Conservation (phyloP, 2,888 invertebrate genomes). For the Nasonovia ribisnigri region DNA sequence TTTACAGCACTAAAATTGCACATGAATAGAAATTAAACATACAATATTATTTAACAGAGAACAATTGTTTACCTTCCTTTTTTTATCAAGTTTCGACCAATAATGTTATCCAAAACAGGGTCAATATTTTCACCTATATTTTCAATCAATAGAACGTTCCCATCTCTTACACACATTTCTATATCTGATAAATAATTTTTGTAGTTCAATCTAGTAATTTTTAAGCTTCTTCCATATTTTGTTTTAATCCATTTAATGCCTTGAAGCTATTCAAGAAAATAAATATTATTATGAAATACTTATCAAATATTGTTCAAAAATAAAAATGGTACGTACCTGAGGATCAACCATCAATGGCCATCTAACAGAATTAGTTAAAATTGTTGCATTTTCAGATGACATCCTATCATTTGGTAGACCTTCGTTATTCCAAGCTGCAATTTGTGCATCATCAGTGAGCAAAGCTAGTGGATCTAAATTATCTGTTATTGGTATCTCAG, state of each 20-base stretch:
- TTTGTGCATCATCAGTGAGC: constrained; percentile 91
- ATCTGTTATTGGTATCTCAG: constrained; percentile 83
- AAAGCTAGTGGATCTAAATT: constrained; percentile 86
- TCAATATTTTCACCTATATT: constrained; percentile 91
- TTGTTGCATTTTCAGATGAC: constrained; percentile 95
- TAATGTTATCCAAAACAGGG: constrained; percentile 89
- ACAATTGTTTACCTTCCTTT: constrained; percentile 77
- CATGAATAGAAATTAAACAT: constrained; percentile 27
- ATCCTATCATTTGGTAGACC: constrained; percentile 91
- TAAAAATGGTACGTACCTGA: constrained; percentile 74
- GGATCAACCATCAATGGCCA: constrained; percentile 98
- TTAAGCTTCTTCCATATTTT: constrained; percentile 81
- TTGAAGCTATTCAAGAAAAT: constrained; percentile 73
- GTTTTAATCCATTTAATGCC: constrained; percentile 96
- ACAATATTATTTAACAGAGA: neutral
- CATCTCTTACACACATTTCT: constrained; percentile 81
- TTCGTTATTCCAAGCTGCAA: constrained; percentile 95
- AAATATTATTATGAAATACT: neutral
- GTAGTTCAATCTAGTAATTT: constrained; percentile 83
- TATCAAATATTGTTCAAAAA: neutral
- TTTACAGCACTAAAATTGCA: constrained; percentile 74
- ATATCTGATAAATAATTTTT: constrained; percentile 87
- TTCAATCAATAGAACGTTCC: constrained; percentile 84
- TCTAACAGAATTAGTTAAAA: constrained; percentile 87
- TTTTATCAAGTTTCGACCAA: constrained; percentile 89